Conservation (phyloP, 2,113 vertebrate genomes). For the Alosa alosa region DNA sequence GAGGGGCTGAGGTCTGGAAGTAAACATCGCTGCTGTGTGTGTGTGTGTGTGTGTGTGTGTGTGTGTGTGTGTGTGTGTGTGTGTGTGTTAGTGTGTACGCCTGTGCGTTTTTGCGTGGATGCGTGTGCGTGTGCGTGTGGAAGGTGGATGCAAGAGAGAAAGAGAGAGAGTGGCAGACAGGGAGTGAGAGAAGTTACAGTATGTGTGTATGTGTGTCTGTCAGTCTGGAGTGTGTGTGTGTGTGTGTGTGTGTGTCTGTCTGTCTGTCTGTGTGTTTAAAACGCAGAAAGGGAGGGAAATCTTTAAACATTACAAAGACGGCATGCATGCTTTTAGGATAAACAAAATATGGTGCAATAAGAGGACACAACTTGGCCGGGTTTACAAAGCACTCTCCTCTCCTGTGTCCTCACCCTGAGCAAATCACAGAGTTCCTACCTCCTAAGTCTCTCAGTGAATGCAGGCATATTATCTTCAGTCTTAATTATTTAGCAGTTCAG, state of each 20-base stretch:
- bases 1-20: constrained; percentile 35
- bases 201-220: constrained; percentile 12
- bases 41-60: background rate
- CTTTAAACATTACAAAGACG: constrained; percentile 8
- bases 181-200: background rate
- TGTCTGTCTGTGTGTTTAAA: background rate
- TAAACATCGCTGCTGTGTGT: constrained; percentile 41
- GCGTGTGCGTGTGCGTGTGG: background rate
- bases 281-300: constrained; percentile 2
- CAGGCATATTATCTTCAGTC: constrained; percentile 6
- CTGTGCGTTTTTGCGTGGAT: background rate
- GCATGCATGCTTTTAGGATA: constrained; percentile 12
- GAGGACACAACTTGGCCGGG: background rate
- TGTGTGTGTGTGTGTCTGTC: background rate
- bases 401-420: background rate
- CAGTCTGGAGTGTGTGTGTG: background rate
- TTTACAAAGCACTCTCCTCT: constrained; percentile 1
- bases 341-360: constrained; percentile 10
- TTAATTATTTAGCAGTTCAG: constrained; percentile 20
- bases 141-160: background rate
- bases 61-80: background rate
- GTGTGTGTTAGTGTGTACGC: background rate
- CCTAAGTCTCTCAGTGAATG: background rate
- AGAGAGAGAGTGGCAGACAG: background rate
- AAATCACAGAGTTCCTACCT: background rate